phyloP scores from a whole-genome alignment of 2,113 vertebrate species.

The Chamaetylas fuelleborni region DNA sequence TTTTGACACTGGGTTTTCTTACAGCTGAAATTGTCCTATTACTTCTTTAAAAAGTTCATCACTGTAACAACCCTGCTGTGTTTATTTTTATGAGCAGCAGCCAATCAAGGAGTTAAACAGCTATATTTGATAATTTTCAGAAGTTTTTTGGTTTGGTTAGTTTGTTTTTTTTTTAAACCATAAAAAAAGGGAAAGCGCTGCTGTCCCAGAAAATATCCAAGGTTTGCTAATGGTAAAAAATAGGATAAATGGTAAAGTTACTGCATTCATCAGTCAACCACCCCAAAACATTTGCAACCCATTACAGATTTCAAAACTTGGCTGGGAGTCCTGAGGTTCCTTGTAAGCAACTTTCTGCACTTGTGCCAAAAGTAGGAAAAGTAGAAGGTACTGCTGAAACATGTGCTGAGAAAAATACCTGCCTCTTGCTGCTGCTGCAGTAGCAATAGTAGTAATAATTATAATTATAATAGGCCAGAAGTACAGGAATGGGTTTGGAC shows the following conservation, averaged over 20 bases:
- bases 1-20: background rate
- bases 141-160: background rate
- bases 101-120: background rate
- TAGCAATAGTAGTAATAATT: background rate
- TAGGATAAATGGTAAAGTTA: conserved; percentile 60
- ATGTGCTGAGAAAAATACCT: background rate
- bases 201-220: conserved; percentile 33
- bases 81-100: background rate
- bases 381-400: conserved; percentile 37
- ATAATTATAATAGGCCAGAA: background rate
- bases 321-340: conserved; percentile 38
- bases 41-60: background rate
- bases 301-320: conserved; percentile 66
- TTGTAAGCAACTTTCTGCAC: conserved; percentile 17
- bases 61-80: background rate
- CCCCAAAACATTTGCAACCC: conserved; percentile 76
- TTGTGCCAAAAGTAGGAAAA: conserved; percentile 27
- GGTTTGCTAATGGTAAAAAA: conserved; percentile 60
- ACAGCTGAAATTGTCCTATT: background rate
- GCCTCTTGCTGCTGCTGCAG: background rate
- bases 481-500: background rate
- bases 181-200: background rate
- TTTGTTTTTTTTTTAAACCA: background rate
- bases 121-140: background rate
- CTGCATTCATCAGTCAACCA: conserved; percentile 63